A percentile compares a stretch with the other conserved stretches of the same genome.
phyloP scores from a whole-genome alignment of 2,113 vertebrate species.

The Anarhynchus alexandrinus region DNA sequence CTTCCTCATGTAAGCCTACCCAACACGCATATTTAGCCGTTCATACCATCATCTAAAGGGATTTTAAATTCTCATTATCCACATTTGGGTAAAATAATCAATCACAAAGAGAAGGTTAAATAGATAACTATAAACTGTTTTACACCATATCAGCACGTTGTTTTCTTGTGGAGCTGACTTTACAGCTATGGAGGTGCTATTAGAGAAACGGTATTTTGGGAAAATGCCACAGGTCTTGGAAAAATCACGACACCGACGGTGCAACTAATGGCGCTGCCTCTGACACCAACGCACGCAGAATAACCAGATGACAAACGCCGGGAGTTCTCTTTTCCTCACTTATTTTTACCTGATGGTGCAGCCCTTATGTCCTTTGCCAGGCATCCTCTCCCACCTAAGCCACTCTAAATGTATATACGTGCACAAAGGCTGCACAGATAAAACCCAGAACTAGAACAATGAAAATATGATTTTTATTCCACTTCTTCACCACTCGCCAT shows the following conservation, averaged over 20 bases:
- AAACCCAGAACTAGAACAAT: neutral
- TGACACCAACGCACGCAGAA: neutral
- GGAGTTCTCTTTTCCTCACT: neutral
- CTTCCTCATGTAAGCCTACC: neutral
- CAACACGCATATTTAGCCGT: neutral
- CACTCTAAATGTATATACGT: neutral
- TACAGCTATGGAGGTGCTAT: neutral
- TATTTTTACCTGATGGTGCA: neutral
- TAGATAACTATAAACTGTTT: neutral
- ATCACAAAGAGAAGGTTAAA: neutral
- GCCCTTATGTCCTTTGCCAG: neutral
- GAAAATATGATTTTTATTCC: neutral
- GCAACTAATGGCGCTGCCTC: neutral
- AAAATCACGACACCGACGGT: rapidly evolving
- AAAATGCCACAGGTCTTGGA: neutral
- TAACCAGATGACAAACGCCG: neutral
- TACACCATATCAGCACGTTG: rapidly evolving
- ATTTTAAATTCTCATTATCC: neutral
- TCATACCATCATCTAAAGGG: neutral
- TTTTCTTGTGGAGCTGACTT: neutral
- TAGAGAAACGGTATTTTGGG: neutral
- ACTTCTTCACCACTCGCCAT: neutral
- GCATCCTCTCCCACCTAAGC: neutral
- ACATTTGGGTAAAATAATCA: neutral
- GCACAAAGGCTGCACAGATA: neutral